Evolutionary conservation across 35 echinoderm and acorn worm genomes (phyloP), one percentile per base, ranked within the genome.

Genomic region (Eucidaris tribuloides): DNA sequence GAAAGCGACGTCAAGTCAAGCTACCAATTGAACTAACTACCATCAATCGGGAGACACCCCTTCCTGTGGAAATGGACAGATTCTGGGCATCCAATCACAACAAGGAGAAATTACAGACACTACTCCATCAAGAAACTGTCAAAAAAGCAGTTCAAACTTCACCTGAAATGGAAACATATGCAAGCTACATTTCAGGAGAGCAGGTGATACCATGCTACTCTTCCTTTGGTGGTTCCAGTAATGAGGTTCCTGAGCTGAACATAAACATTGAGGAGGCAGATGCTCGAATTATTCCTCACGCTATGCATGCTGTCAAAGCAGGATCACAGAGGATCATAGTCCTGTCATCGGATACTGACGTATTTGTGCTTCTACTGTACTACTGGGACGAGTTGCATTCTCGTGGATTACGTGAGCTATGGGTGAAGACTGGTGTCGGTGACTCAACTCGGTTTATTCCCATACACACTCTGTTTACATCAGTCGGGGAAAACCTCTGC

Each of bases 391-490:
- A 49, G 15, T 29, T 79, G 3, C 3, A 79, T 56, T 45, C 77
- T n/a, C 3, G 30, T 7, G 77, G 77, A 29, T 33, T 79, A 19
- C 3, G 30, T 7, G 77, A 79, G 37, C 77, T 79, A 23, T 50
- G 43, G 77, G 46, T 79, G 27, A 79, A 54, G 27, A 54, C 42
- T 49, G 77, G 46, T 45, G 77, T 79, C 9, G 77, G 77, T 20
- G 77, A 79, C n/a, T 79, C 43, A 54, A 52, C 77, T 29, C 22
- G 77, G 40, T 79, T 13, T 33, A 79, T 79, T 49, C 44, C 77
- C 22, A 39, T 79, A 79, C 77, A 79, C 46, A 79, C 30, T 7
- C 37, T n/a, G n/a, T n/a, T n/a, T n/a, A n/a, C 30, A 13, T 6
- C 25, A 40, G 49, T 54, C n/a, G 49, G 49, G n/a, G 49, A 9